Percentiles rank a stretch among this genome's conserved stretches.
These are phyloP conservation scores for Oreohelix idahoensis DNA, from an alignment of 1,140 invertebrate species.

Conservation along the genomic window DNA sequence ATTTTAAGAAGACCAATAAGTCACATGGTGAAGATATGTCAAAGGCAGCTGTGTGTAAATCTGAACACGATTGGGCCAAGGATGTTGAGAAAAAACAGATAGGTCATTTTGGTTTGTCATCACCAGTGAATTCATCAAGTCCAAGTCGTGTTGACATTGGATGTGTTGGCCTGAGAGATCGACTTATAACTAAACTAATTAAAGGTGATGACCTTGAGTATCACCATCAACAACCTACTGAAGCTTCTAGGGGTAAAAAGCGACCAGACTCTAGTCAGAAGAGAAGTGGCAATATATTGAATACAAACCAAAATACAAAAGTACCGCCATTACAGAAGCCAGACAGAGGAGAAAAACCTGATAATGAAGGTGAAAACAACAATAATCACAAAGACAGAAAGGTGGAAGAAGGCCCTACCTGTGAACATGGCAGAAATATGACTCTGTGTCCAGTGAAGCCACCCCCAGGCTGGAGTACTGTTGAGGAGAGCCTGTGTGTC, in stretches of 20 bases:
- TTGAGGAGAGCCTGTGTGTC: conserved; percentile 39
- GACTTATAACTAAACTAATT: conserved; percentile 26
- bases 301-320: not conserved
- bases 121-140: not conserved
- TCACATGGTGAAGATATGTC: not conserved
- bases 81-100: not conserved
- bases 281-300: not conserved
- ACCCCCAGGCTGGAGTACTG: conserved; percentile 46
- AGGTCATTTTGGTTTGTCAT: not conserved
- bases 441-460: conserved; percentile 40
- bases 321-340: not conserved
- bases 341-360: not conserved
- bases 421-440: not conserved
- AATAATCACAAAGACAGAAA: conserved; percentile 11
- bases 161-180: not conserved
- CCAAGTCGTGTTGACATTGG: not conserved
- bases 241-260: not conserved
- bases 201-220: conserved; percentile 4
- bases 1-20: not conserved
- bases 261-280: not conserved
- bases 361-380: conserved; percentile 16
- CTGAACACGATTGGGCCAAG: not conserved
- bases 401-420: not conserved
- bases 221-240: not conserved
- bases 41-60: not conserved